A percentile compares a stretch with the other conserved stretches of the same genome.
Evolutionary conservation across 2,888 invertebrate species (phyloP).

Genomic region (Trichopoda pennipes): DNA sequence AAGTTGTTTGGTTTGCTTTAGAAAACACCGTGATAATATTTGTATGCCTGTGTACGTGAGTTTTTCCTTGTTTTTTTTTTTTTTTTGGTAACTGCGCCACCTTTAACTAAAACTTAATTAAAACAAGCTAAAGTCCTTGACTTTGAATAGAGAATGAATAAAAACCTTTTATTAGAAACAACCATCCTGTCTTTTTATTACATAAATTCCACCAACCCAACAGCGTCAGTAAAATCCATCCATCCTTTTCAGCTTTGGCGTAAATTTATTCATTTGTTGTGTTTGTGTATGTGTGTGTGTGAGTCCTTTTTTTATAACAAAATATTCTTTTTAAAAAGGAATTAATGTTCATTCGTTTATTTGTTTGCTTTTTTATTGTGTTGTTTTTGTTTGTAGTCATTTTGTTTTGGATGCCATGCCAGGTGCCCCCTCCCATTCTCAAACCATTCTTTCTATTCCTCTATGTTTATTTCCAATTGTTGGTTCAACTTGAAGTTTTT

Average conservation of each 20-base stretch:
- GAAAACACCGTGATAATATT: slow-evolving; percentile 29
- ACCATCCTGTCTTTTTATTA: slow-evolving; percentile 21
- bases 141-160: slow-evolving; percentile 56
- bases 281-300: no score
- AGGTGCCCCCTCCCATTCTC: slow-evolving; percentile 9
- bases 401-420: slow-evolving; percentile 32
- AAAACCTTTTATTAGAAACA: slow-evolving; percentile 37
- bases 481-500: slow-evolving; percentile 26
- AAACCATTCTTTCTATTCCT: neutral
- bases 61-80: no score
- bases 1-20: neutral
- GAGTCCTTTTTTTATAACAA: slow-evolving; percentile 14
- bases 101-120: slow-evolving; percentile 66
- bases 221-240: slow-evolving; percentile 2
- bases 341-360: slow-evolving; percentile 41
- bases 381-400: slow-evolving; percentile 17
- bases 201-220: neutral
- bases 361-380: slow-evolving; percentile 12
- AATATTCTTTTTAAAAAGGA: slow-evolving; percentile 16
- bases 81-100: slow-evolving; percentile 37
- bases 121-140: slow-evolving; percentile 67
- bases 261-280: slow-evolving; percentile 57
- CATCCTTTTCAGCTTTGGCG: slow-evolving; percentile 52
- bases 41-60: slow-evolving; percentile 5
- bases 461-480: slow-evolving; percentile 3